Evolutionary conservation across 2,113 vertebrate species (phyloP).

Genomic region (Gobiocypris rarus): DNA sequence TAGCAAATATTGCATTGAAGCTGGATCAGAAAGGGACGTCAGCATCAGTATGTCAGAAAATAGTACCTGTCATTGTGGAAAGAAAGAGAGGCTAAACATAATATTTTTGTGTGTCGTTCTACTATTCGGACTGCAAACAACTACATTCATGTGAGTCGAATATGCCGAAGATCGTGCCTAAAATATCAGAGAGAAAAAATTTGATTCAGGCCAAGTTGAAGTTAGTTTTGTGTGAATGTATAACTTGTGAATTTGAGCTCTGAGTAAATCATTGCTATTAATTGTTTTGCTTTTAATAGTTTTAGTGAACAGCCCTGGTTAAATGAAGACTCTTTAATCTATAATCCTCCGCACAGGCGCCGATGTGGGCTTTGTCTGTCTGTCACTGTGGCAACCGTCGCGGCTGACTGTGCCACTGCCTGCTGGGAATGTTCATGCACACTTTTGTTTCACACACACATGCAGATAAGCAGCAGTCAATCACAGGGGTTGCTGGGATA

Average conservation of each 20-base stretch:
- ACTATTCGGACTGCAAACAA: background rate
- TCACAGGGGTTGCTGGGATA: constrained; percentile 29
- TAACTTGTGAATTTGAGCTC: background rate
- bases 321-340: background rate
- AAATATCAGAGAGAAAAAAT: no score
- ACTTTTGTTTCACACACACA: constrained; percentile 47
- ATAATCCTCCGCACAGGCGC: background rate
- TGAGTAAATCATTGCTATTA: background rate
- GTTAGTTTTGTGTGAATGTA: background rate
- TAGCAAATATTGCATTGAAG: background rate
- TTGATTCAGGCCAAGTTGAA: background rate
- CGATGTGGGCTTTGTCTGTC: background rate
- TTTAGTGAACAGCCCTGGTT: background rate
- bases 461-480: constrained; percentile 24
- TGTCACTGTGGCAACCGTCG: background rate
- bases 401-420: constrained; percentile 59
- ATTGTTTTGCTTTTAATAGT: background rate
- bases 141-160: background rate
- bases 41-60: background rate
- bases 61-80: background rate
- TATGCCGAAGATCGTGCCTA: background rate
- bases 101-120: background rate
- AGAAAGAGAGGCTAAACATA: background rate
- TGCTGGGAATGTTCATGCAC: constrained; percentile 46
- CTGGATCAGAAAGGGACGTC: background rate